These are phyloP conservation scores for Melanerpes aurifrons DNA, from an alignment of 2,113 vertebrate species.

Conservation along the genomic window DNA sequence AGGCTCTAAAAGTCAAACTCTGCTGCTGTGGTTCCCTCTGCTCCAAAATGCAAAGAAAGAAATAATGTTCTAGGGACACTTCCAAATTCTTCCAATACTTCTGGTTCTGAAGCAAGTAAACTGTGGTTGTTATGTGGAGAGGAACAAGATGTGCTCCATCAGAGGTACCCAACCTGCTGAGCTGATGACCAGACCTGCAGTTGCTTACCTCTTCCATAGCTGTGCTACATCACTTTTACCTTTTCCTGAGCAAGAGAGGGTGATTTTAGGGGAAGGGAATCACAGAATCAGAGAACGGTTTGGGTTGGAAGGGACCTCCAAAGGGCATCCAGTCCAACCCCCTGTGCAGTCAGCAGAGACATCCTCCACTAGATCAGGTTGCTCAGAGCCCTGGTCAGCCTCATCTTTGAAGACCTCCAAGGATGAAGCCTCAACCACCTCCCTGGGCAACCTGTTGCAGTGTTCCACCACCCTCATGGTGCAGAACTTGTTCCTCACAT, in stretches of 20 bases:
- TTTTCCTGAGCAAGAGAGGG: background rate
- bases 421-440: too few relatives aligned
- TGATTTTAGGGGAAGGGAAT: background rate
- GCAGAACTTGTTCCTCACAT: too few relatives aligned
- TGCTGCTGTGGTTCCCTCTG: background rate
- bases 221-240: too few relatives aligned
- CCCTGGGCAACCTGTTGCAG: too few relatives aligned
- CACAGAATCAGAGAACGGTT: too few relatives aligned
- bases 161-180: background rate
- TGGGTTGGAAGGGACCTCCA: too few relatives aligned
- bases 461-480: too few relatives aligned
- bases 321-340: too few relatives aligned
- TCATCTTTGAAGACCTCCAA: too few relatives aligned
- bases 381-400: too few relatives aligned
- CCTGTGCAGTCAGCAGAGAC: too few relatives aligned
- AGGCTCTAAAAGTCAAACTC: background rate
- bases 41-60: background rate
- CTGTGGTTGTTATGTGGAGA: background rate
- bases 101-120: background rate
- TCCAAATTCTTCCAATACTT: background rate
- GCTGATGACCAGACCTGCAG: background rate
- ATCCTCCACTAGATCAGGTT: too few relatives aligned
- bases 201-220: background rate
- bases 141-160: background rate
- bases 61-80: background rate